phyloP scores from a whole-genome alignment of 1,140 invertebrate genomes.

The Rhagoletis pomonella region DNA sequence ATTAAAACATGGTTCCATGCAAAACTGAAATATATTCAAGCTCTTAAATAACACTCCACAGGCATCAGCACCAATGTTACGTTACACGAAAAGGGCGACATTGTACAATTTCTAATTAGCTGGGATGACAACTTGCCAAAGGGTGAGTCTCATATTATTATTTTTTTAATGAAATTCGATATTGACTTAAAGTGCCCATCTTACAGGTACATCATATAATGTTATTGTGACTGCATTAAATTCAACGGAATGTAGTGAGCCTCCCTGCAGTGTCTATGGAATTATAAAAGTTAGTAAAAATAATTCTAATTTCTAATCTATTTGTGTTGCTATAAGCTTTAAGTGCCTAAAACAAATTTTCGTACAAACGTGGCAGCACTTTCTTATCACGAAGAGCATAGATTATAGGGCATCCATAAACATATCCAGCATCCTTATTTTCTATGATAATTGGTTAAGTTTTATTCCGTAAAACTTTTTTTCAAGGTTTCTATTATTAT shows the following conservation, averaged over 20 bases:
- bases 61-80: constrained; percentile 8
- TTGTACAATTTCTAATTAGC: constrained; percentile 63
- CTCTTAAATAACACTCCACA: neutral
- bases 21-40: neutral
- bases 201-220: constrained; percentile 66
- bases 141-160: constrained; percentile 62
- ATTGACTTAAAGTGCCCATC: neutral
- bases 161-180: neutral
- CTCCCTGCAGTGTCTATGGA: constrained; percentile 67
- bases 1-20: neutral
- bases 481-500: too few relatives aligned
- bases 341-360: too few relatives aligned
- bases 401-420: too few relatives aligned
- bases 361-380: too few relatives aligned
- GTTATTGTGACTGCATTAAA: constrained; percentile 67
- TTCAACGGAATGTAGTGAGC: constrained; percentile 65
- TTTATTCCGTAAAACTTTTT: too few relatives aligned
- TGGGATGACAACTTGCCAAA: constrained; percentile 68
- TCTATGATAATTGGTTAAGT: too few relatives aligned
- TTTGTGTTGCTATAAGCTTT: too few relatives aligned
- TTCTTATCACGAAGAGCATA: too few relatives aligned
- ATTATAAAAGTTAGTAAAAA: constrained; percentile 61
- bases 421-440: too few relatives aligned
- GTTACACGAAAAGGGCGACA: constrained; percentile 58
- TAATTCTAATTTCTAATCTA: neutral